Conservation (phyloP, 1,140 invertebrate species). For the Ips nitidus region DNA sequence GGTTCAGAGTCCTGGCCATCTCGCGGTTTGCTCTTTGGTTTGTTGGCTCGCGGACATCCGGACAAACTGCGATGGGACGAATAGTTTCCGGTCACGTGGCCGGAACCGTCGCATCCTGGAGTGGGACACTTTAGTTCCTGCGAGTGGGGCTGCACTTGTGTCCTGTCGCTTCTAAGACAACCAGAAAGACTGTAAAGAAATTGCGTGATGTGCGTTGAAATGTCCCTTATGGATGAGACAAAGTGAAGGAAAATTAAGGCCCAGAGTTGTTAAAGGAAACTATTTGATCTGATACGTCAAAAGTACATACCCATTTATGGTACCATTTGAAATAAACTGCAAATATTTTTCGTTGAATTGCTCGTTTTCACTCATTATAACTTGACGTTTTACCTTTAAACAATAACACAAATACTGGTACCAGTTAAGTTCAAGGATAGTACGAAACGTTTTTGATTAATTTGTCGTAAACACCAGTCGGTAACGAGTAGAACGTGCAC, state of each 20-base stretch:
- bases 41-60: conserved; percentile 85
- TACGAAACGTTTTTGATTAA: too few species aligned
- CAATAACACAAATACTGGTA: background rate
- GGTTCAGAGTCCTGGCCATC: conserved; percentile 91
- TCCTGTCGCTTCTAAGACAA: conserved; percentile 74
- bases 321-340: conserved; percentile 3
- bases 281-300: background rate
- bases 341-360: conserved; percentile 16
- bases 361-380: background rate
- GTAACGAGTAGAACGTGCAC: too few species aligned
- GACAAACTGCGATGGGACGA: conserved; percentile 84
- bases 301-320: background rate
- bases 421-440: background rate
- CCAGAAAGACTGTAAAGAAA: conserved; percentile 64
- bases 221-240: background rate
- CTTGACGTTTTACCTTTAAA: background rate
- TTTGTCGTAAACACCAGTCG: too few species aligned
- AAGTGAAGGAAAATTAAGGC: background rate
- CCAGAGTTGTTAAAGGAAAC: background rate
- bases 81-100: conserved; percentile 86
- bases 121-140: conserved; percentile 88
- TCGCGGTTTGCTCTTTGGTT: conserved; percentile 87
- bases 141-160: conserved; percentile 73
- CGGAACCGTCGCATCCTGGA: conserved; percentile 86
- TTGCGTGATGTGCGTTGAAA: background rate